Percentiles rank a stretch among this genome's conserved stretches.
These are phyloP conservation scores for Stegodyphus mimosarum DNA, from an alignment of 1,140 invertebrate species.

Conservation along the genomic window DNA sequence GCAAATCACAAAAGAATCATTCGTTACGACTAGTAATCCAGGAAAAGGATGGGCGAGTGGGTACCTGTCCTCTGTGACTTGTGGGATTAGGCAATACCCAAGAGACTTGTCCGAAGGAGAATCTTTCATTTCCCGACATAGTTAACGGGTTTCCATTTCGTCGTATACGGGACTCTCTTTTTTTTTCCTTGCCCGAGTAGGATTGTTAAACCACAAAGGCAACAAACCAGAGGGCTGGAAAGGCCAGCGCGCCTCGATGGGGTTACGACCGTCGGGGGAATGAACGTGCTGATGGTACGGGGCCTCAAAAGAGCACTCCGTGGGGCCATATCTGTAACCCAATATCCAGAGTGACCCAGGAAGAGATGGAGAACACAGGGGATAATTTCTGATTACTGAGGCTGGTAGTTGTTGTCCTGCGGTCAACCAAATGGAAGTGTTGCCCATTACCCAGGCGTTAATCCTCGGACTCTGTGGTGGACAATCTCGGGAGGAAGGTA, in stretches of 20 bases:
- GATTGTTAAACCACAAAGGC: conserved; percentile 34
- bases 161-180: neutral
- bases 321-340: conserved; percentile 42
- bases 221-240: neutral
- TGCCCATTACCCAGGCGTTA: conserved; percentile 21
- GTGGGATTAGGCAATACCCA: conserved; percentile 17
- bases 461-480: neutral
- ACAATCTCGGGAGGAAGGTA: conserved; percentile 27
- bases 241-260: conserved; percentile 11
- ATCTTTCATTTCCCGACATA: conserved; percentile 51
- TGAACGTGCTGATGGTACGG: conserved; percentile 43
- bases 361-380: neutral
- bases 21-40: too few species aligned
- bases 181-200: neutral
- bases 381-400: conserved; percentile 47
- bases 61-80: conserved; percentile 19
- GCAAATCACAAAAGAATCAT: neutral
- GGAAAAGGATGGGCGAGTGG: neutral
- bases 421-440: conserved; percentile 36
- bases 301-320: conserved; percentile 45
- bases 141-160: conserved; percentile 56
- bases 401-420: neutral
- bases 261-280: conserved; percentile 49
- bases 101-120: conserved; percentile 17
- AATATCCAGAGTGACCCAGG: conserved; percentile 23